Conservation (phyloP, 1,140 invertebrate species). For the Leptinotarsa defecta region DNA sequence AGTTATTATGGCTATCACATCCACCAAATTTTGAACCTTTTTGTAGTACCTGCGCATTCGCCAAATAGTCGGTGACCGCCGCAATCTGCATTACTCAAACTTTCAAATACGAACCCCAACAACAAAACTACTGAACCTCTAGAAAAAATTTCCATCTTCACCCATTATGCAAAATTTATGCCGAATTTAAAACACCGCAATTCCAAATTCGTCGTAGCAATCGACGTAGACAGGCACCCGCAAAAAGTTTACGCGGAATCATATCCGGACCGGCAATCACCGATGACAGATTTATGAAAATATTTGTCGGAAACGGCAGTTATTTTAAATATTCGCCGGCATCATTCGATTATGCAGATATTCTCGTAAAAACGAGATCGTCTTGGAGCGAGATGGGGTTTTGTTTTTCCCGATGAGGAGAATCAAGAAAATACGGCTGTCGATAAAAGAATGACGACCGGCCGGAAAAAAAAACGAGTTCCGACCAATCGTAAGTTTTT, state of each 20-base stretch:
- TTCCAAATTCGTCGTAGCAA: slow-evolving; percentile 15
- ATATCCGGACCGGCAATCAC: slow-evolving; percentile 54
- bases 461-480: neutral
- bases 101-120: too few relatives aligned
- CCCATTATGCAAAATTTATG: neutral
- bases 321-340: slow-evolving; percentile 56
- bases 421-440: slow-evolving; percentile 30
- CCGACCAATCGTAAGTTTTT: slow-evolving; percentile 8
- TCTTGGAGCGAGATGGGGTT: slow-evolving; percentile 11
- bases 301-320: slow-evolving; percentile 56
- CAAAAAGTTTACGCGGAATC: slow-evolving; percentile 45
- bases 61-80: too few relatives aligned
- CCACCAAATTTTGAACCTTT: too few relatives aligned
- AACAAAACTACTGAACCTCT: too few relatives aligned
- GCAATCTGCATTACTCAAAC: too few relatives aligned
- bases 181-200: slow-evolving; percentile 16
- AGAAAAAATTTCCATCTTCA: neutral
- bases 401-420: slow-evolving; percentile 37
- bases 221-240: slow-evolving; percentile 6
- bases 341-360: slow-evolving; percentile 57
- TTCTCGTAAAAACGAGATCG: slow-evolving; percentile 49
- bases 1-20: too few relatives aligned
- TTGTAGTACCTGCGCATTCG: accelerated
- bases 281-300: slow-evolving; percentile 58
- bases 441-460: slow-evolving; percentile 13